A percentile compares a stretch with the other conserved stretches of the same genome.
phyloP scores from a whole-genome alignment of 2,797 vertebrate species.

The Platyrinchus mystaceus region DNA sequence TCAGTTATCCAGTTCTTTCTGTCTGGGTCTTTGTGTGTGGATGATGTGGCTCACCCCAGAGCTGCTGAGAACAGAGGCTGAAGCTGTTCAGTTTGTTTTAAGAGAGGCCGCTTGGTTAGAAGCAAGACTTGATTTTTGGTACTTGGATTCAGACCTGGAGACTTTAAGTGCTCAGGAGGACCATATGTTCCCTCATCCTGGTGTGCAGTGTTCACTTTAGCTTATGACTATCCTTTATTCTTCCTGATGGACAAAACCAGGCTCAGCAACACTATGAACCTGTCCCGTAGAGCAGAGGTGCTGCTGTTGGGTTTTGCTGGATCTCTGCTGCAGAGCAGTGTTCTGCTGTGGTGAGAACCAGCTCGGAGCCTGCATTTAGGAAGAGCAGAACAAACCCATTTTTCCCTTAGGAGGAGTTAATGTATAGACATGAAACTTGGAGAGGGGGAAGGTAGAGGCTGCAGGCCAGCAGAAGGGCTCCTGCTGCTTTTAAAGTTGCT shows the following conservation, averaged over 20 bases:
- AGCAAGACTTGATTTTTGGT: slow-evolving; percentile 1
- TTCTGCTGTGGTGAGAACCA: neutral
- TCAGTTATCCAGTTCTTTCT: neutral
- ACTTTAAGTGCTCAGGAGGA: neutral
- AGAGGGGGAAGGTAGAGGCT: slow-evolving; percentile 10
- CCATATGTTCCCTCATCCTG: rapidly evolving
- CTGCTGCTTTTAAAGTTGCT: slow-evolving; percentile 47
- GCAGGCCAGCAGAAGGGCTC: neutral
- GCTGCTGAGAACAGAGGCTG: slow-evolving; percentile 19
- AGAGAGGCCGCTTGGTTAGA: neutral
- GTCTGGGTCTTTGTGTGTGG: neutral
- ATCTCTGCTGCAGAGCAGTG: neutral
- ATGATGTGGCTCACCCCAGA: neutral
- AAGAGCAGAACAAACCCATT: neutral
- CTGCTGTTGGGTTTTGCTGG: neutral
- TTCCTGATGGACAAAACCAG: neutral
- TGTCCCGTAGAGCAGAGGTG: neutral
- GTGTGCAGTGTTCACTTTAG: neutral
- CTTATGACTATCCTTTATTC: neutral
- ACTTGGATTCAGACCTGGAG: slow-evolving; percentile 7
- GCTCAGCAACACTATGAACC: neutral
- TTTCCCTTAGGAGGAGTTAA: neutral
- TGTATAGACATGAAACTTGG: neutral
- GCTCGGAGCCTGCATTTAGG: neutral
- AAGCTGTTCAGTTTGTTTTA: neutral